phyloP scores from a whole-genome alignment of 30 jellyfish, hydroid and myxozoan species.

The Phacellophora camtschatica region DNA sequence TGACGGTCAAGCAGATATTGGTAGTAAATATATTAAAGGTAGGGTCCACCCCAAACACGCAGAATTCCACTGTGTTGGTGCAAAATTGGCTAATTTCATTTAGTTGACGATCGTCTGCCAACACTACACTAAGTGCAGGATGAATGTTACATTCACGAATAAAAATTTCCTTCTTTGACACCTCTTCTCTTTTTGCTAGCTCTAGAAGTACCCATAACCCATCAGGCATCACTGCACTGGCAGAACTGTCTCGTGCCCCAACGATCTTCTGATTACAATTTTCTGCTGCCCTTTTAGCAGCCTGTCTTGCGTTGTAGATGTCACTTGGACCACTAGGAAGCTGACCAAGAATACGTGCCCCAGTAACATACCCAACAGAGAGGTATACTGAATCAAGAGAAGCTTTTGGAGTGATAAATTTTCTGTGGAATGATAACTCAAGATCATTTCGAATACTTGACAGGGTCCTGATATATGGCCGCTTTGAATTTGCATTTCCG shows the following conservation, averaged over 20 bases:
- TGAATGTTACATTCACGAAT: background rate
- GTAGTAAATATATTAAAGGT: background rate
- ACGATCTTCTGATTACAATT: background rate
- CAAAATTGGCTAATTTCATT: background rate
- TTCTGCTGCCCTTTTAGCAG: background rate
- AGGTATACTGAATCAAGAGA: background rate
- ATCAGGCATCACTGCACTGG: background rate
- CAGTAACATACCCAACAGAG: background rate
- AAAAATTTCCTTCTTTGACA: background rate
- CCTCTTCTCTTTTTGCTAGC: conserved; percentile 6
- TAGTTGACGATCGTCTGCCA: background rate
- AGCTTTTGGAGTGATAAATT: background rate
- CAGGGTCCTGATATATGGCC: background rate
- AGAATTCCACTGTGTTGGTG: background rate
- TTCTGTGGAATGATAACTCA: background rate
- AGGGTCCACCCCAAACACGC: background rate
- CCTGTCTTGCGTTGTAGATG: background rate
- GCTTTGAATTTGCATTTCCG: background rate
- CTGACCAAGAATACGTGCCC: background rate
- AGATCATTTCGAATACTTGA: background rate
- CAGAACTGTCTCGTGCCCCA: background rate
- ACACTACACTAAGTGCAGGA: background rate
- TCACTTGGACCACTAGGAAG: background rate
- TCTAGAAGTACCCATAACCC: background rate
- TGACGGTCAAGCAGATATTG: background rate